These are phyloP conservation scores for Apodemus speciosus DNA, from an alignment of 2,113 vertebrate genomes.

Conservation along the genomic window DNA sequence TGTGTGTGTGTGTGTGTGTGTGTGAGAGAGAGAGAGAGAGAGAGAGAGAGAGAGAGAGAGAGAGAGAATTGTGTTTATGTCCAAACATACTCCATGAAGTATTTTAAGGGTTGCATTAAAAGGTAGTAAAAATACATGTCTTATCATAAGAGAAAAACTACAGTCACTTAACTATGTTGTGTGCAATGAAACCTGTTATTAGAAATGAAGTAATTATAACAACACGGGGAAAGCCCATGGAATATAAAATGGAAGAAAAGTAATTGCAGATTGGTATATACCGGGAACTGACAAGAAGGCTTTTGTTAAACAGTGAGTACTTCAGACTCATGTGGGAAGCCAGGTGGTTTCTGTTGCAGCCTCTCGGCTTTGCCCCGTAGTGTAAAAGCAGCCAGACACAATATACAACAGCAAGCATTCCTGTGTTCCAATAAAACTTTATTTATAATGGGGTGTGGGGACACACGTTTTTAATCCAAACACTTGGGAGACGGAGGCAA, in stretches of 20 bases:
- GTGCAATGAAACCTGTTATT: background rate
- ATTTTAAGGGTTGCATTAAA: background rate
- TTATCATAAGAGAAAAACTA: background rate
- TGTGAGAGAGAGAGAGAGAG: too few species aligned
- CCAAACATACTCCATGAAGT: background rate
- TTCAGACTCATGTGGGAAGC: background rate
- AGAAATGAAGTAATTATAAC: slow-evolving; percentile 30
- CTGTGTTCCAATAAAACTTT: background rate
- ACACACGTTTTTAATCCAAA: background rate
- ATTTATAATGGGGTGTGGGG: background rate
- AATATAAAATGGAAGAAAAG: background rate
- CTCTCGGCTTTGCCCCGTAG: background rate
- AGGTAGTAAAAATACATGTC: background rate
- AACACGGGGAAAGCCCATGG: background rate
- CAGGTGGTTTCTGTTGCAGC: background rate
- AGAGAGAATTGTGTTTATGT: background rate
- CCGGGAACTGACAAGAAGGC: background rate
- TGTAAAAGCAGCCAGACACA: background rate
- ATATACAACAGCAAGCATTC: background rate
- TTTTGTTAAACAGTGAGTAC: background rate
- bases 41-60: background rate
- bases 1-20: too few species aligned
- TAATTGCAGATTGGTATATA: background rate
- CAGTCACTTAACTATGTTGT: background rate
- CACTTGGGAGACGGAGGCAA: background rate